These are phyloP conservation scores for Poecile montanus DNA, from an alignment of 2,797 vertebrate genomes.

Conservation along the genomic window DNA sequence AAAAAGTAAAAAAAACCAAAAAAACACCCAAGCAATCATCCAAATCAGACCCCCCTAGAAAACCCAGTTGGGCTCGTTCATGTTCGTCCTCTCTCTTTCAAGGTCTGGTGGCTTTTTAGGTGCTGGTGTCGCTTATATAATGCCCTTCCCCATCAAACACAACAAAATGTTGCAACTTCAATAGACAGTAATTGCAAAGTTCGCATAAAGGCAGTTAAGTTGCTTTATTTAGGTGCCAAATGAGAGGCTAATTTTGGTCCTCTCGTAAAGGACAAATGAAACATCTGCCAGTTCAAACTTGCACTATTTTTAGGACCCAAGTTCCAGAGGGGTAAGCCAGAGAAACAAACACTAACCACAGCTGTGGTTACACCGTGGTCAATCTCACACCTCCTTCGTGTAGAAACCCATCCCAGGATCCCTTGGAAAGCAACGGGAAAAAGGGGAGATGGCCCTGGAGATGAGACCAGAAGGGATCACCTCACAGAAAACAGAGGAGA, in stretches of 20 bases:
- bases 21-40: background rate
- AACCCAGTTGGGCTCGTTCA: background rate
- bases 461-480: background rate
- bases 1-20: background rate
- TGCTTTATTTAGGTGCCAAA: slow-evolving; percentile 79
- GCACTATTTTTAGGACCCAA: slow-evolving; percentile 75
- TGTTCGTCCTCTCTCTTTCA: background rate
- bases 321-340: slow-evolving; percentile 42
- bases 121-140: background rate
- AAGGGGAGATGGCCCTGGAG: background rate
- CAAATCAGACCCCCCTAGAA: background rate
- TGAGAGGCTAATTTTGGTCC: slow-evolving; percentile 78
- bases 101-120: slow-evolving; percentile 28
- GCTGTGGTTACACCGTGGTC: background rate
- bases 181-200: slow-evolving; percentile 69
- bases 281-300: slow-evolving; percentile 78
- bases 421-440: background rate
- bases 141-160: slow-evolving; percentile 13
- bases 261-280: slow-evolving; percentile 74
- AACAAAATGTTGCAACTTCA: slow-evolving; percentile 34
- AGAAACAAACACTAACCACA: background rate
- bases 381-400: background rate
- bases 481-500: background rate
- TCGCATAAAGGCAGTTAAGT: slow-evolving; percentile 61
- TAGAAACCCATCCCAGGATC: background rate